Percentiles rank a stretch among this genome's conserved stretches.
These are phyloP conservation scores for Phengaris alcon DNA, from an alignment of 2,888 invertebrate genomes.

Conservation along the genomic window DNA sequence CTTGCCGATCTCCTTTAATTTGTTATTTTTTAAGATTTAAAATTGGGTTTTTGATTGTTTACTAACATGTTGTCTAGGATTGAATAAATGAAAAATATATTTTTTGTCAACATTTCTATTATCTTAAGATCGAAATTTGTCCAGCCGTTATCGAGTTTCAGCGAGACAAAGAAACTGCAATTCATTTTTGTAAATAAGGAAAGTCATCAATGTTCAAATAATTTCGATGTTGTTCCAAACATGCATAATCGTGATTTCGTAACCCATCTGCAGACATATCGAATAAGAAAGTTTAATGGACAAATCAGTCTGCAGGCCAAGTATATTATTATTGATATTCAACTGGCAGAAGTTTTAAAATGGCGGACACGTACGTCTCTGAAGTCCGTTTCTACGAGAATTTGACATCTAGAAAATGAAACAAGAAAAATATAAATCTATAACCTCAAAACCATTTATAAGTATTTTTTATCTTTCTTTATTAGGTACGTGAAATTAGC, in stretches of 20 bases:
- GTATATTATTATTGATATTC: constrained; percentile 33
- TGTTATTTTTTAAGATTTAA: no score
- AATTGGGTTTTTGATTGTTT: no score
- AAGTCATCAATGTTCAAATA: neutral
- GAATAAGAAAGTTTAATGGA: constrained; percentile 22
- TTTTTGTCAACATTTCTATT: no score
- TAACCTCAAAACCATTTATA: neutral
- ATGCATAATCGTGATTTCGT: neutral
- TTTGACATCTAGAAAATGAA: constrained; percentile 32
- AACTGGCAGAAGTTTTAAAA: constrained; percentile 34
- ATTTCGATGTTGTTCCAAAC: constrained; percentile 10
- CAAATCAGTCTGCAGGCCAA: constrained; percentile 28
- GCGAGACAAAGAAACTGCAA: no score
- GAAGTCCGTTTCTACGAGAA: constrained; percentile 37
- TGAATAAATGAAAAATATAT: no score
- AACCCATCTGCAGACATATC: constrained; percentile 21
- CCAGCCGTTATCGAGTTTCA: no score
- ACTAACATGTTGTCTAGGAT: no score
- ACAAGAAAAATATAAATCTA: constrained; percentile 22
- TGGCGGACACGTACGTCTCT: constrained; percentile 36
- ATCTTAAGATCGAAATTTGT: no score
- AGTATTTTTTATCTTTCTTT: no score
- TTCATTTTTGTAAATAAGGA: no score
- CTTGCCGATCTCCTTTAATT: no score
- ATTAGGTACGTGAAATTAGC: no score